Percentiles rank a stretch among this genome's conserved stretches.
These are phyloP conservation scores for Drosophila picticornis DNA, from an alignment of 2,888 invertebrate genomes.

Conservation along the genomic window DNA sequence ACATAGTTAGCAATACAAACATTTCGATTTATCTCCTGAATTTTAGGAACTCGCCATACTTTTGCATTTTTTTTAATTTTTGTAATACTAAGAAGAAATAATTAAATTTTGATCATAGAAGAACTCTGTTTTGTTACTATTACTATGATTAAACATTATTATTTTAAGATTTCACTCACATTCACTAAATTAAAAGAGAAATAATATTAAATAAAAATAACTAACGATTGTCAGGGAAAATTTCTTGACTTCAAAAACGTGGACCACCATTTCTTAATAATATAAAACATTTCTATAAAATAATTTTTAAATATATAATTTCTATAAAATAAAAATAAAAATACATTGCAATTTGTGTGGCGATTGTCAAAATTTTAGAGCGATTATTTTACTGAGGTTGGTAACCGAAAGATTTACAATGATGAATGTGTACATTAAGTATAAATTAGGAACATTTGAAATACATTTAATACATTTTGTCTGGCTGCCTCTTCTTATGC, in stretches of 20 bases:
- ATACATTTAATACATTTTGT: no score
- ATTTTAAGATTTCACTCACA: background rate
- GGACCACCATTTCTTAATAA: no score
- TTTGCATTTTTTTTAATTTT: background rate
- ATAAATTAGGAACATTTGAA: no score
- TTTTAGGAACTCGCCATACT: background rate
- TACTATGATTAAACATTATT: background rate
- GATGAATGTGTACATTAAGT: no score
- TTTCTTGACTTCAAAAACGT: background rate
- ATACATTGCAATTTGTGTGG: background rate
- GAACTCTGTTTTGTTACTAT: background rate
- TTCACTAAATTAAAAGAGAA: no score
- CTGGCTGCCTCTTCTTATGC: no score
- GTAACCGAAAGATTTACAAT: no score
- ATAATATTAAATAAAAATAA: no score
- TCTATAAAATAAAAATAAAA: background rate
- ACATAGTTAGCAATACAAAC: no score
- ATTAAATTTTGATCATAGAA: background rate
- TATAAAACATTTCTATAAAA: background rate
- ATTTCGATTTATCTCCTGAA: background rate
- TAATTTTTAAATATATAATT: no score
- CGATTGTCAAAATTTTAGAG: no score
- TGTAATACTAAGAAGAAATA: background rate
- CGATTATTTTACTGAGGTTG: background rate
- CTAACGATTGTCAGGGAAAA: background rate